Conservation (phyloP, 2,888 invertebrate species). For the Tachystola acroxantha region DNA sequence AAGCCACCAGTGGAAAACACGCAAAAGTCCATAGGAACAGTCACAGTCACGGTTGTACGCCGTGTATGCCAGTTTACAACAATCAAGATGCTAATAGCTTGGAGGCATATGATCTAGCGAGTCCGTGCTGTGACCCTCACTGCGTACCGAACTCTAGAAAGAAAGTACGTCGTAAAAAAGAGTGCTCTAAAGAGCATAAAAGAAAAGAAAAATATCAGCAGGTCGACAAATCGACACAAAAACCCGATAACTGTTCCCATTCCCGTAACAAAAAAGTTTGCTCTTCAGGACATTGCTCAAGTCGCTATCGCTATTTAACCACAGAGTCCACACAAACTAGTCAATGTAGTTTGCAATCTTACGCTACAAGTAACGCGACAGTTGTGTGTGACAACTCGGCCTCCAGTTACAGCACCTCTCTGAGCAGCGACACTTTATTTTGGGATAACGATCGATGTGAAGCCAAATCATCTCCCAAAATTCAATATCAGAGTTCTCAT, state of each 20-base stretch:
- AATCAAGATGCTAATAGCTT: slow-evolving; percentile 87
- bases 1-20: slow-evolving; percentile 48
- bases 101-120: slow-evolving; percentile 91
- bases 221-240: slow-evolving; percentile 65
- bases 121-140: slow-evolving; percentile 91
- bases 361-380: slow-evolving; percentile 86
- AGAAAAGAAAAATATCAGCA: slow-evolving; percentile 79
- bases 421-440: slow-evolving; percentile 91
- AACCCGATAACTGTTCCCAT: slow-evolving; percentile 65
- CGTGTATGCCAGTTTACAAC: slow-evolving; percentile 81
- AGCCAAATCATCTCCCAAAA: slow-evolving; percentile 63
- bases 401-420: slow-evolving; percentile 89
- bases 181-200: slow-evolving; percentile 80
- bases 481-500: slow-evolving; percentile 66
- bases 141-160: slow-evolving; percentile 84
- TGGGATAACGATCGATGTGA: slow-evolving; percentile 82
- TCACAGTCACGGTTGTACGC: slow-evolving; percentile 82
- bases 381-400: slow-evolving; percentile 84
- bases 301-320: slow-evolving; percentile 80
- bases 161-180: slow-evolving; percentile 74
- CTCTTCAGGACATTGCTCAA: slow-evolving; percentile 53
- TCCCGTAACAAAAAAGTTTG: slow-evolving; percentile 64
- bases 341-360: slow-evolving; percentile 90
- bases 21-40: slow-evolving; percentile 50
- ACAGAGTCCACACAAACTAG: slow-evolving; percentile 84